Evolutionary conservation across 2,888 invertebrate species (phyloP), one percentile per base, ranked within the genome.

Genomic region (Hypomecis punctinalis): DNA sequence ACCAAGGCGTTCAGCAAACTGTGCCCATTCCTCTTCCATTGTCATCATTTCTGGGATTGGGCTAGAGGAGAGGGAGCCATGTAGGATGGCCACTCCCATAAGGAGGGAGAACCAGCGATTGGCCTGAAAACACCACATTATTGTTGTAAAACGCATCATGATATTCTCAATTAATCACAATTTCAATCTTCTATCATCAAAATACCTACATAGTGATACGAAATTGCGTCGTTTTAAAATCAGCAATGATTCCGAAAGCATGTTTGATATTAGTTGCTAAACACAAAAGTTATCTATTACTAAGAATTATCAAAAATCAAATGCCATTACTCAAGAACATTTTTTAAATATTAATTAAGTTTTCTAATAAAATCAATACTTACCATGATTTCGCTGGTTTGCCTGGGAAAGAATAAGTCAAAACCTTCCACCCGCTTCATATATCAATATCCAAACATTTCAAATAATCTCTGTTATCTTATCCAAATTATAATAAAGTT

Each of bases 311-410:
- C 1, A 23, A 23, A 23, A 23, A 23, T 23, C n/a, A n/a, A n/a
- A n/a, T n/a, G n/a, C n/a, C n/a, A n/a, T n/a, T n/a, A n/a, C n/a
- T n/a, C n/a, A n/a, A n/a, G n/a, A n/a, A n/a, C n/a, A 37, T 37
- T 47, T 35, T 51, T 13, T 47, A 13, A 40, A 43, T 8, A 59
- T 53, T 57, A n/a, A n/a, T n/a, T n/a, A n/a, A n/a, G n/a, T n/a
- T 33, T 36, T 3, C n/a, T 7, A 11, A n/a, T 10, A 6, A 53
- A 35, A 52, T 40, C 45, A 43, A 53, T 59, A 79, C 90, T 82
- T 82, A 90, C 90, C 90, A 90, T 90, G 69, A 71, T 84, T 70
- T 63, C 76, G 84, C 84, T 81, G 82, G 82, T 77, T 73, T 66
- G 68, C 69, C 66, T 66, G 71, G 75, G 76, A 69, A 70, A 69